Conservation (phyloP, 2,888 invertebrate species). For the Drosophila limbata region DNA sequence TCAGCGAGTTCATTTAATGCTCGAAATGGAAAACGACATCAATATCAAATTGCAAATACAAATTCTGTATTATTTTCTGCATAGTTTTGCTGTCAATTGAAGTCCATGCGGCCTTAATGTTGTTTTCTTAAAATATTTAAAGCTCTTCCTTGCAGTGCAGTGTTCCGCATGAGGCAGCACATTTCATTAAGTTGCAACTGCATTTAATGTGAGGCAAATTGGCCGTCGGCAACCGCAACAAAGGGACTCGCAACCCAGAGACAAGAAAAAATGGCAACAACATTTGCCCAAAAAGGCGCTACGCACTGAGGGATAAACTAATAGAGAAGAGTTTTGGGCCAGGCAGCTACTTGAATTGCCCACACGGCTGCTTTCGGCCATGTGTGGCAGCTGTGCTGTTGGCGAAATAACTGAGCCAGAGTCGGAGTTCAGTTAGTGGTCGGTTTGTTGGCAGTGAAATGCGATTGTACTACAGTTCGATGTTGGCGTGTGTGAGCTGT, state of each 20-base stretch:
- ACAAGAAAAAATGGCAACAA: slow-evolving; percentile 33
- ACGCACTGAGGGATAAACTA: slow-evolving; percentile 9
- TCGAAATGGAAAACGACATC: not conserved
- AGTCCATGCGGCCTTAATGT: not conserved
- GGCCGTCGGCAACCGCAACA: slow-evolving; percentile 33
- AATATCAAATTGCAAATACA: not conserved
- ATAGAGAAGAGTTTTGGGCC: slow-evolving; percentile 1
- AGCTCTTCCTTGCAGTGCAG: slow-evolving; percentile 4
- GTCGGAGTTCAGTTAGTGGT: slow-evolving; percentile 47
- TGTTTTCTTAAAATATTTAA: not conserved
- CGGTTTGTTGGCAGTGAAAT: slow-evolving; percentile 39
- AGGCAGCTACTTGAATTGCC: not conserved
- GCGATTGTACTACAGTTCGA: slow-evolving; percentile 20
- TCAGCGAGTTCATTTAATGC: slow-evolving; percentile 1
- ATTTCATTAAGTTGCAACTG: slow-evolving; percentile 56
- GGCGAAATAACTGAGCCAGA: slow-evolving; percentile 2
- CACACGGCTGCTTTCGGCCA: slow-evolving; percentile 36
- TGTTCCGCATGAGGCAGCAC: slow-evolving; percentile 17
- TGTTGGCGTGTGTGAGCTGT: slow-evolving; percentile 62
- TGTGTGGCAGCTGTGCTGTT: slow-evolving; percentile 43
- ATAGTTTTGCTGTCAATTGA: not conserved
- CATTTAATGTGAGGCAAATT: slow-evolving; percentile 50
- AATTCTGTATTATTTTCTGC: slow-evolving; percentile 1
- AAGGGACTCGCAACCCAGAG: slow-evolving; percentile 22
- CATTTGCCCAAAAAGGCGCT: slow-evolving; percentile 11